Evolutionary conservation across 2,797 vertebrate species (phyloP).

Genomic region (Telmatherina bonti): DNA sequence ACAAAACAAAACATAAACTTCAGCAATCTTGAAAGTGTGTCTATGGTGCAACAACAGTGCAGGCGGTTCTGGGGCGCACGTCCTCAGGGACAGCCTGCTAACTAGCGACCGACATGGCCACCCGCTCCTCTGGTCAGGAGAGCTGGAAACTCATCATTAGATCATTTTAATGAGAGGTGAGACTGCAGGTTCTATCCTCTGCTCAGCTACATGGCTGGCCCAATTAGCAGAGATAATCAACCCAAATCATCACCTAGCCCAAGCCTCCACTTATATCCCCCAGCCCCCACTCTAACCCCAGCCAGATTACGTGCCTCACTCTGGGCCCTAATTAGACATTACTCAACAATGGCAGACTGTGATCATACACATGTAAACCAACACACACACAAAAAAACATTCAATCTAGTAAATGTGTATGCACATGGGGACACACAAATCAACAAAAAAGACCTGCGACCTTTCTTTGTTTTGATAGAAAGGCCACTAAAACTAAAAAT

Average conservation of each 20-base stretch:
- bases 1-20: too few species aligned
- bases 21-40: conserved; percentile 35
- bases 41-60: conserved; percentile 51
- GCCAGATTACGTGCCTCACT: conserved; percentile 71
- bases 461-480: conserved; percentile 42
- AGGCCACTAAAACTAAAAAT: not conserved
- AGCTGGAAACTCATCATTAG: conserved; percentile 76
- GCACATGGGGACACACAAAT: conserved; percentile 8
- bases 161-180: conserved; percentile 84
- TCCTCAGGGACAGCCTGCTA: conserved; percentile 71
- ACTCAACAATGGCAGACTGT: conserved; percentile 72
- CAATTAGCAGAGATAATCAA: conserved; percentile 83
- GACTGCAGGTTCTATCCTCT: conserved; percentile 66
- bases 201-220: conserved; percentile 60
- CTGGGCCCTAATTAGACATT: conserved; percentile 76
- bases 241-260: conserved; percentile 77
- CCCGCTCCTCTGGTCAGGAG: conserved; percentile 74
- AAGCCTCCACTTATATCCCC: conserved; percentile 56
- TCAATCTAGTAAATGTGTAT: conserved; percentile 1
- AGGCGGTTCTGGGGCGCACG: conserved; percentile 48
- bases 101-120: conserved; percentile 64
- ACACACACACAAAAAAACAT: conserved; percentile 22
- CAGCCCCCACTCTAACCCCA: conserved; percentile 32
- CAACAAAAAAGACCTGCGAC: conserved; percentile 1
- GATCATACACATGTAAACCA: conserved; percentile 44